Conservation (phyloP, 2,888 invertebrate species). For the Pammene fasciana region DNA sequence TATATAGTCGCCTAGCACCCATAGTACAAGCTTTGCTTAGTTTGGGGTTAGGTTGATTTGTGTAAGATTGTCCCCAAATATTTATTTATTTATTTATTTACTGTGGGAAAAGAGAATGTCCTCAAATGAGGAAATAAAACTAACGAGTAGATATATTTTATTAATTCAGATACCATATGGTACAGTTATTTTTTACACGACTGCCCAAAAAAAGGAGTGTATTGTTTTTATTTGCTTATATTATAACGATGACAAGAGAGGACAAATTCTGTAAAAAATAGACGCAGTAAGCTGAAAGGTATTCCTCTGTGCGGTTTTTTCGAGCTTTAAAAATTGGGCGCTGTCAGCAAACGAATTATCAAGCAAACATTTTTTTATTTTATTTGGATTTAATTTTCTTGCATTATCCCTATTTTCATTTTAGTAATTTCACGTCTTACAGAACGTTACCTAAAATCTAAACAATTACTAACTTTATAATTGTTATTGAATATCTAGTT, state of each 20-base stretch:
- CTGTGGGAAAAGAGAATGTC: too few relatives aligned
- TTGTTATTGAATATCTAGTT: conserved; percentile 1
- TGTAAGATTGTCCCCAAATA: too few relatives aligned
- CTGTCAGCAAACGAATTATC: not conserved
- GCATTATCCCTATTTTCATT: too few relatives aligned
- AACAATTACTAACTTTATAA: conserved; percentile 3
- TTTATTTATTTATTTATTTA: too few relatives aligned
- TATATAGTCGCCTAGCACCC: too few relatives aligned
- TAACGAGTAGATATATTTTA: not conserved
- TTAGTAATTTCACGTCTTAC: too few relatives aligned
- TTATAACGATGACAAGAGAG: not conserved
- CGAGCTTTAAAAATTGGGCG: not conserved
- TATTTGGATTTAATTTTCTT: too few relatives aligned
- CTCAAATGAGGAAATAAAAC: too few relatives aligned
- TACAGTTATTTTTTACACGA: not conserved
- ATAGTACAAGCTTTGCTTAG: too few relatives aligned
- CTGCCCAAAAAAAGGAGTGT: too few relatives aligned
- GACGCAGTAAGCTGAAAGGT: not conserved
- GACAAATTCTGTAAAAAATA: not conserved
- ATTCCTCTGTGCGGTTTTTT: not conserved
- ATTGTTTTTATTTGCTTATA: not conserved
- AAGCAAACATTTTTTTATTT: too few relatives aligned
- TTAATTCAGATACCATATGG: not conserved
- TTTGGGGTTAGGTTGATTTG: too few relatives aligned
- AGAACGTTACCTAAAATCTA: not conserved